Conservation (phyloP, 2,113 vertebrate species). For the Lanius ludovicianus region DNA sequence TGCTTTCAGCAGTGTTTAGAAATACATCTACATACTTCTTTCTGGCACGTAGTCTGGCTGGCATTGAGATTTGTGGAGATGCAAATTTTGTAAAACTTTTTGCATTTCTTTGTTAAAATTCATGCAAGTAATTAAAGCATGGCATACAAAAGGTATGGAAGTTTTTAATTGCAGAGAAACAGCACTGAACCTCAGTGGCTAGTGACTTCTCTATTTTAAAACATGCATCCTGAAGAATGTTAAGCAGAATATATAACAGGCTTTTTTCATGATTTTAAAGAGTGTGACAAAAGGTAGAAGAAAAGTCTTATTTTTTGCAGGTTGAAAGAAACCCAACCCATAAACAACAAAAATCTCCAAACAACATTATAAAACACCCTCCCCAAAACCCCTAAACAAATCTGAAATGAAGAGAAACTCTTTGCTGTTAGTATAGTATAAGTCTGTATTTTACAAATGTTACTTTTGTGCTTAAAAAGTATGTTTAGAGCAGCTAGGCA, state of each 20-base stretch:
- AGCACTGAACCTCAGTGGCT: not conserved
- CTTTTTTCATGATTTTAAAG: not conserved
- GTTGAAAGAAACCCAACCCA: not conserved
- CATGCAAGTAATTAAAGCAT: not conserved
- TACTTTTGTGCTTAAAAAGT: not conserved
- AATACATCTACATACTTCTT: not conserved
- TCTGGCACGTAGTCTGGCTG: not conserved
- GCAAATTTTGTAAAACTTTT: not conserved
- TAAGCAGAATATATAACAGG: not conserved
- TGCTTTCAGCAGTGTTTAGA: not conserved
- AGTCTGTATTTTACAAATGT: not conserved
- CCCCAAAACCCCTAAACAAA: not conserved
- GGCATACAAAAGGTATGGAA: not conserved
- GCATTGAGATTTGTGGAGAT: not conserved
- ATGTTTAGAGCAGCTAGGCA: not conserved
- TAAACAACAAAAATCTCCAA: not conserved
- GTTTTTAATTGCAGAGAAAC: not conserved
- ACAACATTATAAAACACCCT: not conserved
- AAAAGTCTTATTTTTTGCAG: not conserved
- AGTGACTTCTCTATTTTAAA: not conserved
- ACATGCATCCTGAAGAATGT: not conserved
- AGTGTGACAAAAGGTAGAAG: not conserved
- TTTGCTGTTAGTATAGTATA: not conserved
- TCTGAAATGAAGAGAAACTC: not conserved
- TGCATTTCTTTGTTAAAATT: not conserved